phyloP scores from a whole-genome alignment of 2,888 invertebrate genomes.

The Cheilosia variabilis region DNA sequence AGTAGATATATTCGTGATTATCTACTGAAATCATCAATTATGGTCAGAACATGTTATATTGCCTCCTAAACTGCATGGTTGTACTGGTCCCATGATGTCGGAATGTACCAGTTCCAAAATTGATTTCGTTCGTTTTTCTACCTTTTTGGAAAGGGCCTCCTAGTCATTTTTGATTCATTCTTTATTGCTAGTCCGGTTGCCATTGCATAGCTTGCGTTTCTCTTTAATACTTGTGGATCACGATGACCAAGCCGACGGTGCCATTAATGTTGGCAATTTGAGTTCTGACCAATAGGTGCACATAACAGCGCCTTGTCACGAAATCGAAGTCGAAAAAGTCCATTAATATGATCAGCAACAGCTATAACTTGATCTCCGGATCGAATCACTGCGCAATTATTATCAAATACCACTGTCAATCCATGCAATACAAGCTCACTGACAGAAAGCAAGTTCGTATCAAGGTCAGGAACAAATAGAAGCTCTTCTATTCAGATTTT shows the following conservation, averaged over 20 bases:
- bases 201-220: not conserved
- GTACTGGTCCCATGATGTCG: conserved; percentile 7
- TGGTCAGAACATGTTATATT: not conserved
- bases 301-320: no score
- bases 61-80: not conserved
- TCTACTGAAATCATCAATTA: conserved; percentile 16
- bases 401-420: no score
- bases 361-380: no score
- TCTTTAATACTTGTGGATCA: not conserved
- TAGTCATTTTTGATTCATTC: conserved; percentile 4
- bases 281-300: no score
- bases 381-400: no score
- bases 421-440: not conserved
- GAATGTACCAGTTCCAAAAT: conserved; percentile 2
- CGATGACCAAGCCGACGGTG: not conserved
- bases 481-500: not conserved
- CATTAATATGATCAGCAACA: no score
- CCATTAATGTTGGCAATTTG: not conserved
- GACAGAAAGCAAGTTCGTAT: not conserved
- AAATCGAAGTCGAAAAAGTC: no score
- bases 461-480: not conserved
- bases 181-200: not conserved
- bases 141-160: not conserved
- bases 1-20: conserved; percentile 5
- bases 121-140: not conserved